Evolutionary conservation across 2,113 vertebrate species (phyloP), one percentile per base, ranked within the genome.

Genomic region (Hydrolagus affinis): DNA sequence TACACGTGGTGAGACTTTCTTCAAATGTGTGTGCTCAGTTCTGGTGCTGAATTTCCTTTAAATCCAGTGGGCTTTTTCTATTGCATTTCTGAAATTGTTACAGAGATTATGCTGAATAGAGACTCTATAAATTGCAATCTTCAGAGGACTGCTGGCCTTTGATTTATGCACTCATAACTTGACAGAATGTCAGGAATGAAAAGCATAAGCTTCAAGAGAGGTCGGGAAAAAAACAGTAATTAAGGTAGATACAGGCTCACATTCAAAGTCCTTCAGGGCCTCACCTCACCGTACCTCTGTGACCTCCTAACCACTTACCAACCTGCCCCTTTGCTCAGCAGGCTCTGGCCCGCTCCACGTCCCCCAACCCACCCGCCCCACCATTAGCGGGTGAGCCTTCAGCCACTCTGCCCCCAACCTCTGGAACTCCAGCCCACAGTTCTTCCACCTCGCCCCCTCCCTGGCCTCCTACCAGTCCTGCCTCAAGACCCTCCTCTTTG

Each of bases 31-130:
- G n/a, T 23, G 12, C 59, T 78, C 17, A 7, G 59, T 75, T 59
- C 25, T 23, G 59, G 56, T 77, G 57, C 57, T 12, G 15, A n/a
- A 78, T 78, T 62, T 25, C 15, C 25, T 59, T 78, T 62, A 78
- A 78, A 60, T 78, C 76, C n/a, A 12, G 25, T 62, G 11, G 60
- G 60, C 15, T n/a, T 15, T 78, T 78, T 44, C 62, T 60, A 78
- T 28, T 78, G 57, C 57, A 59, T 62, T 78, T 78, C 59, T 25
- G 56, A 59, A 76, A 60, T 59, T 77, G 76, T 62, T 60, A n/a
- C n/a, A 62, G 76, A 25, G 44, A 17, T 78, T 62, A 78, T 10
- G n/a, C 76, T 78, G 76, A 62, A 78, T 28, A 78, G 73, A 78
- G 59, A 21, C 57, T 60, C 21, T 78, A 11, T 59, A 62, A 60